phyloP scores from a whole-genome alignment of 2,113 vertebrate species.

The Beaufortia kweichowensis region DNA sequence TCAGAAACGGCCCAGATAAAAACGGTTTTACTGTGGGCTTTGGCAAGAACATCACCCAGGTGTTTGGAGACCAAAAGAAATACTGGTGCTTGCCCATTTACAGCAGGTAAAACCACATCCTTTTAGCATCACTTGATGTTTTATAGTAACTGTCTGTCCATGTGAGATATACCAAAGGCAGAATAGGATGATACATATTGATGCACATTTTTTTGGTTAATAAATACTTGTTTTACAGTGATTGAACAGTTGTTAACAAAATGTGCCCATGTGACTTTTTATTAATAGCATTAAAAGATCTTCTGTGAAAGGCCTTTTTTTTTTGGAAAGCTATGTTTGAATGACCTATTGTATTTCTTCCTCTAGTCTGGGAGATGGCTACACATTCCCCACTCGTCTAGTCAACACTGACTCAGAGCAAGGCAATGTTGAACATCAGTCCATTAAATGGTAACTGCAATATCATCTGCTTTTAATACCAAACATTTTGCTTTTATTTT shows the following conservation, averaged over 20 bases:
- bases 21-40: slow-evolving; percentile 93
- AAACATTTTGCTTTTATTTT: not conserved
- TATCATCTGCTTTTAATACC: not conserved
- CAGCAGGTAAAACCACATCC: slow-evolving; percentile 81
- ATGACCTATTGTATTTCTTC: slow-evolving; percentile 1
- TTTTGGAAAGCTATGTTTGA: not conserved
- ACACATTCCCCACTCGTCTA: slow-evolving; percentile 88
- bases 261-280: not conserved
- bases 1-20: slow-evolving; percentile 90
- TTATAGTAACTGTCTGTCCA: too few species aligned
- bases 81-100: slow-evolving; percentile 90
- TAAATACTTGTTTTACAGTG: too few species aligned
- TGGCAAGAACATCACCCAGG: slow-evolving; percentile 88
- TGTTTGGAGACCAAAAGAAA: slow-evolving; percentile 94
- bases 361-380: slow-evolving; percentile 89
- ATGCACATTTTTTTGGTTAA: too few species aligned
- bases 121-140: not conserved
- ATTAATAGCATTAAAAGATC: not conserved
- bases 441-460: slow-evolving; percentile 82
- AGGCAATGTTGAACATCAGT: slow-evolving; percentile 74
- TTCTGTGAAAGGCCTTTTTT: not conserved
- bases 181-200: too few species aligned
- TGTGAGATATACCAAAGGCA: too few species aligned
- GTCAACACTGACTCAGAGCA: slow-evolving; percentile 87
- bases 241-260: not conserved